Evolutionary conservation across 1,140 invertebrate genomes (phyloP).

Genomic region (Brachystomella parvula): DNA sequence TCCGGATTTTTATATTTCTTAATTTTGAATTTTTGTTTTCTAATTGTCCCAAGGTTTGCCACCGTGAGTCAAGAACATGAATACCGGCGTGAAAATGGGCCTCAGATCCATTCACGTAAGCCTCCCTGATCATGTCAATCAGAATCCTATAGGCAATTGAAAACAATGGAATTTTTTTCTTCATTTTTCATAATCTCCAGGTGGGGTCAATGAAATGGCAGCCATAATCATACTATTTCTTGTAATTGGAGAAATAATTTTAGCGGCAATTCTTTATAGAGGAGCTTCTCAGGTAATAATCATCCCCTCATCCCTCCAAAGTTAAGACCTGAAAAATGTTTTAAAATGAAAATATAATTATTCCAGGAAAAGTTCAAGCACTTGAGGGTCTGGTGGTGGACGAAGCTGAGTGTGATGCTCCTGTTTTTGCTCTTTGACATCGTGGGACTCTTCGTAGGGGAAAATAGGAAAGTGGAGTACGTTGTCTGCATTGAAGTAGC

Average conservation of each 20-base stretch:
- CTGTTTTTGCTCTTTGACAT: slow-evolving; percentile 1
- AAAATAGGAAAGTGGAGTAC: background rate
- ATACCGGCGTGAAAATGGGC: background rate
- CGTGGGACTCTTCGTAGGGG: background rate
- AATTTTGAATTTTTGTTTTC: background rate
- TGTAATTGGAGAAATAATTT: background rate
- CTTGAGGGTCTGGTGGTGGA: background rate
- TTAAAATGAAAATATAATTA: too few relatives aligned
- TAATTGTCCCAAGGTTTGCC: too few relatives aligned
- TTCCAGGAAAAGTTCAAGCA: slow-evolving; percentile 1
- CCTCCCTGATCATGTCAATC: background rate
- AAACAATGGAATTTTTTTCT: too few relatives aligned
- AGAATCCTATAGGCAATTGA: background rate
- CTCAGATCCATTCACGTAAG: background rate
- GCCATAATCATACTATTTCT: background rate
- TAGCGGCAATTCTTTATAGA: background rate
- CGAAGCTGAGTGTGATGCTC: background rate
- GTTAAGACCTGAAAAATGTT: too few relatives aligned
- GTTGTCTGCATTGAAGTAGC: background rate
- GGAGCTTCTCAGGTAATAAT: slow-evolving; percentile 1
- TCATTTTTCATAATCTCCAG: too few relatives aligned
- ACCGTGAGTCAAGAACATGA: background rate
- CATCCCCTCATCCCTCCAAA: too few relatives aligned
- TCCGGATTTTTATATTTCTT: background rate
- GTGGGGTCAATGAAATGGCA: background rate